Conservation (phyloP, 2,797 vertebrate genomes). For the Leuciscus waleckii region DNA sequence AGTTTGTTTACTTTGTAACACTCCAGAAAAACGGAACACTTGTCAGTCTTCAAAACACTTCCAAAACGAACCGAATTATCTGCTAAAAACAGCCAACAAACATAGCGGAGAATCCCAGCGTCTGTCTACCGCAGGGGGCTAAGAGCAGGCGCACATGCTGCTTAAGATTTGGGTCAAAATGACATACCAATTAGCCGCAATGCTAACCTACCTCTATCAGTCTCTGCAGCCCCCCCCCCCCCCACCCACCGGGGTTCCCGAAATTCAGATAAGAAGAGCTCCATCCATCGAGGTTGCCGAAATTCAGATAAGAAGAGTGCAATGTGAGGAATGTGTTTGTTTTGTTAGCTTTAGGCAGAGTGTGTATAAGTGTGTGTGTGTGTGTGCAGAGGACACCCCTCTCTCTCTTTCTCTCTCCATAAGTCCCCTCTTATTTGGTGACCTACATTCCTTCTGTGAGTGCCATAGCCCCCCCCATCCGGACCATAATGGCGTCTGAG, state of each 20-base stretch:
- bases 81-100: conserved; percentile 33
- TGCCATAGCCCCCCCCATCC: conserved; percentile 39
- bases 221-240: not conserved
- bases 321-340: conserved; percentile 36
- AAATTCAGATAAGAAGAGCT: conserved; percentile 36
- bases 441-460: conserved; percentile 58
- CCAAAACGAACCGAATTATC: conserved; percentile 31
- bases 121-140: not conserved
- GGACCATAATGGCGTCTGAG: conserved; percentile 39
- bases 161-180: conserved; percentile 17
- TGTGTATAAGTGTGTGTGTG: not conserved
- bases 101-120: not conserved
- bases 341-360: conserved; percentile 32
- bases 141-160: not conserved
- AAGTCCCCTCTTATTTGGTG: conserved; percentile 51
- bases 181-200: conserved; percentile 20
- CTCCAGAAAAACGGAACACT: conserved; percentile 1
- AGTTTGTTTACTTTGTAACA: not conserved
- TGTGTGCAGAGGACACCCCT: conserved; percentile 44
- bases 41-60: conserved; percentile 19
- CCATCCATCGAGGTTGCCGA: not conserved
- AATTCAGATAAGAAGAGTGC: conserved; percentile 36
- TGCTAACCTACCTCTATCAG: conserved; percentile 29
- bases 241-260: not conserved
- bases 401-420: conserved; percentile 12